A percentile compares a stretch with the other conserved stretches of the same genome.
Evolutionary conservation across 2,113 vertebrate genomes (phyloP).

Genomic region (Carlito syrichta): DNA sequence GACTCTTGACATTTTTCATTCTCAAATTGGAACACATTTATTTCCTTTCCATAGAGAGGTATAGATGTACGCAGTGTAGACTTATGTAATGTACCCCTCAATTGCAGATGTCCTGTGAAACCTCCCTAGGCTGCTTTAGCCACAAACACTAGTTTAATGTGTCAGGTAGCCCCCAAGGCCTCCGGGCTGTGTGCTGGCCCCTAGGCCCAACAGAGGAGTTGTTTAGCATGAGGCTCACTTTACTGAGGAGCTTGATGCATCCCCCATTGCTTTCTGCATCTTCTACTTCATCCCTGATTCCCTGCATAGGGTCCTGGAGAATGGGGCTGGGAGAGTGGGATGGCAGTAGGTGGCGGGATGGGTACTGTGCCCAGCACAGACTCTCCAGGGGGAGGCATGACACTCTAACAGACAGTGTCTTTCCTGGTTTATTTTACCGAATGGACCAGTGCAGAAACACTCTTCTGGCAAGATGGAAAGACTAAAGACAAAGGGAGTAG

Average conservation of each 20-base stretch:
- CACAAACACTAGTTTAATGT: rapidly evolving
- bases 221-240: neutral
- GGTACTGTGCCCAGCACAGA: neutral
- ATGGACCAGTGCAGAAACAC: neutral
- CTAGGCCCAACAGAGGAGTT: no score
- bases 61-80: rapidly evolving
- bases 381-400: neutral
- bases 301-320: neutral
- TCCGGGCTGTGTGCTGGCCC: neutral
- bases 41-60: neutral
- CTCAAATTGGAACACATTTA: neutral
- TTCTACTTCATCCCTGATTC: neutral
- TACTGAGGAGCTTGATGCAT: neutral
- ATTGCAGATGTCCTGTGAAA: rapidly evolving
- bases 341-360: neutral
- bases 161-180: neutral
- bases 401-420: neutral
- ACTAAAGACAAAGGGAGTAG: neutral
- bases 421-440: neutral
- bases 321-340: neutral
- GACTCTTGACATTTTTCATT: neutral
- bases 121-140: neutral
- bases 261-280: rapidly evolving
- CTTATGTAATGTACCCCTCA: rapidly evolving
- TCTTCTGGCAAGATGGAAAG: neutral